A percentile compares a stretch with the other conserved stretches of the same genome.
These are phyloP conservation scores for Asteroscopus sphinx DNA, from an alignment of 2,888 invertebrate species.

Conservation along the genomic window DNA sequence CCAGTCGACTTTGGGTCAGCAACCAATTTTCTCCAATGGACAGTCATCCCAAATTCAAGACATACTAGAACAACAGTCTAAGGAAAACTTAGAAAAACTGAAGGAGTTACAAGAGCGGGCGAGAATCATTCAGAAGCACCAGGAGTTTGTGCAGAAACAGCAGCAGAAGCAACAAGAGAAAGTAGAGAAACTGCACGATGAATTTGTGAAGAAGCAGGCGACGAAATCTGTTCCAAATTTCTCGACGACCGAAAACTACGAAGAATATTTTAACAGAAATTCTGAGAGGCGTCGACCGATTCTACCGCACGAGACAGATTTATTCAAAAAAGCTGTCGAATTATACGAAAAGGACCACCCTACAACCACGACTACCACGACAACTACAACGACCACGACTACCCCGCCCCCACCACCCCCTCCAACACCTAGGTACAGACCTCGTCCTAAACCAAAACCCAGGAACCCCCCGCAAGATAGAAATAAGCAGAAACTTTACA, in stretches of 20 bases:
- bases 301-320: conserved; percentile 91
- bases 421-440: conserved; percentile 78
- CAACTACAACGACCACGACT: conserved; percentile 91
- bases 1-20: conserved; percentile 78
- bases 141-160: conserved; percentile 94
- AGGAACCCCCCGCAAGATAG: conserved; percentile 85
- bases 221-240: conserved; percentile 89
- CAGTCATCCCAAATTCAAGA: conserved; percentile 89
- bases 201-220: conserved; percentile 92
- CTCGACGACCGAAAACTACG: conserved; percentile 86
- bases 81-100: conserved; percentile 90
- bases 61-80: conserved; percentile 90
- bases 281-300: conserved; percentile 86
- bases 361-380: conserved; percentile 92
- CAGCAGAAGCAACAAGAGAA: conserved; percentile 94
- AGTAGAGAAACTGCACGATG: conserved; percentile 92
- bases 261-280: conserved; percentile 77
- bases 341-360: conserved; percentile 92
- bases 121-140: conserved; percentile 93
- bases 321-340: conserved; percentile 92
- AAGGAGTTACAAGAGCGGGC: conserved; percentile 93
- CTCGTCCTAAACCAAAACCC: conserved; percentile 76
- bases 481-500: conserved; percentile 89
- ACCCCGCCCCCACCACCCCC: conserved; percentile 67
- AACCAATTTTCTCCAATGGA: conserved; percentile 83